A percentile compares a stretch with the other conserved stretches of the same genome.
phyloP scores from a whole-genome alignment of 2,888 invertebrate species.

The Argynnis bischoffii region DNA sequence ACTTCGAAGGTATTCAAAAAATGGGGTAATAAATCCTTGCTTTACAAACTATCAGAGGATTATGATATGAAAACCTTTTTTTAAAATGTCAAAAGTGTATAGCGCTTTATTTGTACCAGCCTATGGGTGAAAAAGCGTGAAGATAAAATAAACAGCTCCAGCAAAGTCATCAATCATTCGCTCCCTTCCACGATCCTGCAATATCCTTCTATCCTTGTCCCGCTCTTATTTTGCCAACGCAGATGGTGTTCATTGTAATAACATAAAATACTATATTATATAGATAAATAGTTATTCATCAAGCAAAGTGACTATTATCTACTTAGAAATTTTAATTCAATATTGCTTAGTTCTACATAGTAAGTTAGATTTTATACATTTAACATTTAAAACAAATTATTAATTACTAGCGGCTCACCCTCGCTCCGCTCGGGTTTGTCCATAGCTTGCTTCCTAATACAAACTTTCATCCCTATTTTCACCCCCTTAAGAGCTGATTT shows the following conservation, averaged over 20 bases:
- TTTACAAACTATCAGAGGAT: not conserved
- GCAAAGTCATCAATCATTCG: conserved; percentile 33
- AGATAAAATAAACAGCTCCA: conserved; percentile 30
- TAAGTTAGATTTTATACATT: too few species aligned
- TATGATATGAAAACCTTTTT: not conserved
- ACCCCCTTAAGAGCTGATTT: too few species aligned
- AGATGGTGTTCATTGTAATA: conserved; percentile 37
- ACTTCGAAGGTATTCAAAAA: not conserved
- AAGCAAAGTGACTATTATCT: conserved; percentile 22
- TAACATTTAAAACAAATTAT: too few species aligned
- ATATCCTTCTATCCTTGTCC: conserved; percentile 41
- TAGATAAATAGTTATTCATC: conserved; percentile 24
- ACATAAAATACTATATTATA: conserved; percentile 16
- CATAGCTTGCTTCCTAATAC: too few species aligned
- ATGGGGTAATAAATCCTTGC: not conserved
- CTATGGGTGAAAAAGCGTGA: conserved; percentile 18
- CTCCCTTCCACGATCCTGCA: conserved; percentile 38
- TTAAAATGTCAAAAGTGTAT: conserved; percentile 11
- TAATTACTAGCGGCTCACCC: too few species aligned
- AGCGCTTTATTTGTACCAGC: conserved; percentile 4
- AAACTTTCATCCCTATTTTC: too few species aligned
- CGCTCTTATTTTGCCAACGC: conserved; percentile 27
- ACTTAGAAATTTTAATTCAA: conserved; percentile 18
- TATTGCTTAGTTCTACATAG: conserved; percentile 1
- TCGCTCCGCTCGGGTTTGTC: too few species aligned